Evolutionary conservation across 1,140 invertebrate genomes (phyloP).

Genomic region (Drosophila trapezifrons): DNA sequence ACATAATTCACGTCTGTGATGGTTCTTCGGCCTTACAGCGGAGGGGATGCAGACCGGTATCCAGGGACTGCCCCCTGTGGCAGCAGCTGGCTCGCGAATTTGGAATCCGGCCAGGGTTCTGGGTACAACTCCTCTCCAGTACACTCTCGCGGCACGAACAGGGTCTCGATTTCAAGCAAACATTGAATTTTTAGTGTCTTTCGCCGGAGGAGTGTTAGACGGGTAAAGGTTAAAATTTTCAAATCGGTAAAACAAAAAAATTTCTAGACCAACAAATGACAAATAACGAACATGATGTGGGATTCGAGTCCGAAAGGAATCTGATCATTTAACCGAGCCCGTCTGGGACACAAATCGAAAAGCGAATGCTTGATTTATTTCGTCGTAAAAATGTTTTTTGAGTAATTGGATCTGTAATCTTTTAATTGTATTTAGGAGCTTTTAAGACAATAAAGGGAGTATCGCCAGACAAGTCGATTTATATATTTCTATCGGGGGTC

Average conservation of each 20-base stretch:
- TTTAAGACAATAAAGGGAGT: no score
- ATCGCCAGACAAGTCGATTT: neutral
- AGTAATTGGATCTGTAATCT: neutral
- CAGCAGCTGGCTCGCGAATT: constrained; percentile 14
- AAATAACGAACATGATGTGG: constrained; percentile 73
- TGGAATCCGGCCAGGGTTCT: constrained; percentile 2
- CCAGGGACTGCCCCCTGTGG: constrained; percentile 3
- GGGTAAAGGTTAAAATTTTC: constrained; percentile 52
- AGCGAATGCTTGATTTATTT: constrained; percentile 3
- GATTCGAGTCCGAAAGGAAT: constrained; percentile 59
- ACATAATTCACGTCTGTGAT: constrained; percentile 57
- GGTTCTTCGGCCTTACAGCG: constrained; percentile 11
- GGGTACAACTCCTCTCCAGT: constrained; percentile 47
- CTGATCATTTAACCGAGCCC: constrained; percentile 3
- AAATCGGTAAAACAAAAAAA: constrained; percentile 64
- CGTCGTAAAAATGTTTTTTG: neutral
- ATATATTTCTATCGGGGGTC: no score
- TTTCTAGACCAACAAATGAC: constrained; percentile 71
- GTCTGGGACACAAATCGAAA: constrained; percentile 27
- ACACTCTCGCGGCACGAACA: constrained; percentile 52
- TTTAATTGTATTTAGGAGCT: neutral
- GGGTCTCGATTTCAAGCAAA: constrained; percentile 59
- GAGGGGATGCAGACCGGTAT: neutral
- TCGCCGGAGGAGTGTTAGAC: constrained; percentile 59
- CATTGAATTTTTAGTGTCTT: constrained; percentile 72